A percentile compares a stretch with the other conserved stretches of the same genome.
Conservation (phyloP, 2,888 invertebrate species). For the Portevinia maculata region DNA sequence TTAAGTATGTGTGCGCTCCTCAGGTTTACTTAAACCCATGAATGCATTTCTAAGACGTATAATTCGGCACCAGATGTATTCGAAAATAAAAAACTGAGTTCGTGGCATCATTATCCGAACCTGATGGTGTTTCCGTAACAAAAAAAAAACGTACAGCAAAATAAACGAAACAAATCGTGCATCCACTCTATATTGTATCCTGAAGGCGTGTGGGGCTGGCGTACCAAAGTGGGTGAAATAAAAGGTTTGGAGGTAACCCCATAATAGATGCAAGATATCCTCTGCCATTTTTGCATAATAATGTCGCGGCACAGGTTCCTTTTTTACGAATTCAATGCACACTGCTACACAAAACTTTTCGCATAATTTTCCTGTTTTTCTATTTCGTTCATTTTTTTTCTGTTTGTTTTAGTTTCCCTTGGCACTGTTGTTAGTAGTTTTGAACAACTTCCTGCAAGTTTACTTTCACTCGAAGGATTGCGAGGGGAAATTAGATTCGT, state of each 20-base stretch:
- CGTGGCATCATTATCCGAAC: slow-evolving; percentile 32
- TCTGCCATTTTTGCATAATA: slow-evolving; percentile 63
- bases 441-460: slow-evolving; percentile 70
- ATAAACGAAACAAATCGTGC: slow-evolving; percentile 41
- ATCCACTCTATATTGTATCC: slow-evolving; percentile 10
- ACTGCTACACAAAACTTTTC: slow-evolving; percentile 66
- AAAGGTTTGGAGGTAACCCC: slow-evolving; percentile 46
- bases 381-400: slow-evolving; percentile 10
- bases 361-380: slow-evolving; percentile 70
- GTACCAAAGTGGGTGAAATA: slow-evolving; percentile 32
- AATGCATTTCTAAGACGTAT: slow-evolving; percentile 8
- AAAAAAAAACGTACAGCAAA: slow-evolving; percentile 8
- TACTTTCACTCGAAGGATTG: slow-evolving; percentile 54
- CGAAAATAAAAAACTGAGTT: background rate
- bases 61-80: slow-evolving; percentile 9
- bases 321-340: slow-evolving; percentile 61
- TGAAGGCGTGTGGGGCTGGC: background rate
- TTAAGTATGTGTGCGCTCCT: background rate
- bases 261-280: slow-evolving; percentile 64
- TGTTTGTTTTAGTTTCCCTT: slow-evolving; percentile 35
- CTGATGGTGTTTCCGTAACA: slow-evolving; percentile 7
- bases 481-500: slow-evolving; percentile 64
- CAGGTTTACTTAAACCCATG: slow-evolving; percentile 6
- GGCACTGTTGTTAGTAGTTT: slow-evolving; percentile 63
- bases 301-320: slow-evolving; percentile 69